A percentile compares a stretch with the other conserved stretches of the same genome.
Evolutionary conservation across 1,140 invertebrate genomes (phyloP).

Genomic region (Diuraphis noxia): DNA sequence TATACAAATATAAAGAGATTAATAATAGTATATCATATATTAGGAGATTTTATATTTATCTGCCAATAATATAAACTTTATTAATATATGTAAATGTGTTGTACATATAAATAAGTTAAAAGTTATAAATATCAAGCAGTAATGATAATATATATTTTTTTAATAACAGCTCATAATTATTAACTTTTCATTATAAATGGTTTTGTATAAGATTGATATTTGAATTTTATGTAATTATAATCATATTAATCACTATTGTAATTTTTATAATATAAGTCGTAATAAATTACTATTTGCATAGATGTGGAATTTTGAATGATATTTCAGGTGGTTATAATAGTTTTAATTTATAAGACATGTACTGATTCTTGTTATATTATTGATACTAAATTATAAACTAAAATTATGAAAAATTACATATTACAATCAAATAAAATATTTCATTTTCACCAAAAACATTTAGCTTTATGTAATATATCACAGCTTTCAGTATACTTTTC

Average conservation of each 20-base stretch:
- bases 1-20: not conserved
- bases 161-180: not conserved
- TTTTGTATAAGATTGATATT: not conserved
- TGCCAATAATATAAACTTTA: not conserved
- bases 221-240: not conserved
- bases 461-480: slow-evolving; percentile 64
- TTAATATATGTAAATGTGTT: not conserved
- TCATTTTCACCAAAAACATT: slow-evolving; percentile 53
- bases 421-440: not conserved
- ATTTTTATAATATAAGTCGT: not conserved
- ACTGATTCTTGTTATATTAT: not conserved
- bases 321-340: not conserved
- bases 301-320: not conserved
- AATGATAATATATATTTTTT: no score
- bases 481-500: slow-evolving; percentile 64
- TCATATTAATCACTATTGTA: not conserved
- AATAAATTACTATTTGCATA: not conserved
- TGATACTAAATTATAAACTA: no score
- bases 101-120: not conserved
- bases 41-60: not conserved
- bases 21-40: not conserved
- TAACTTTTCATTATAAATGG: not conserved
- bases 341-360: not conserved
- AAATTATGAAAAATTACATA: not conserved
- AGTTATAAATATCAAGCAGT: not conserved